Base-by-base conservation (phyloP, 1,140 invertebrate genomes). In the Drosophila teissieri region DNA sequence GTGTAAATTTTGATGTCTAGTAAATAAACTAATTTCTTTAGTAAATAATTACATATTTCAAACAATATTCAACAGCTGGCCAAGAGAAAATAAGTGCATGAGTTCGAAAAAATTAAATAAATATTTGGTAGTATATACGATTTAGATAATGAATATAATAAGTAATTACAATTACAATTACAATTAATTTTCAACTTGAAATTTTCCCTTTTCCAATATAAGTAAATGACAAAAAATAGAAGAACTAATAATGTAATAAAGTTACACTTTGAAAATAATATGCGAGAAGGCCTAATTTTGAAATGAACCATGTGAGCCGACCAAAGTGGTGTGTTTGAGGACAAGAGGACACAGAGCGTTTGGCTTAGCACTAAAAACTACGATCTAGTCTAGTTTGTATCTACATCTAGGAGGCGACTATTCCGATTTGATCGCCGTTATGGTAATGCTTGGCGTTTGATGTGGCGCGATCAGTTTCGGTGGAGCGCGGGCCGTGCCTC, bases 401-500 rank as follows among this genome's bases (percentile, higher is more conserved):
- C 55, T 52, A 63, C 53, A 60, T 17, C 40, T 46, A 27, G 22
- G 24, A 31, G n/a, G 12, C 15, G 19, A 8, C 49, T 57, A 82
- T 58, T 88, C 84, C 72, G 90, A 60, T 52, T 92, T 92, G 14
- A 92, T 92, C 44, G 91, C 83, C 45, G 91, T 92, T 44, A 92
- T 92, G 24, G 91, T 92, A 42, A 92, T 91, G 73, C 76, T 92
- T 6, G 89, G 89, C 44, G 90, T 84, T 65, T 92, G 91, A 60
- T 92, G 90, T n/a, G 91, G 91, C 15, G 91, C 91, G 39, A 92
- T 92, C 48, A 92, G 63, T 40, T 92, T 91, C 14, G 91, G 91
- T 7, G 83, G 89, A 14, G 81, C 83, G 4, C 83, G 55, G 1
- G 83, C 83, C 10, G 83, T 88, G 15, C 83, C 80, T 2, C 83